Conservation (phyloP, 2,797 vertebrate species). For the Thaleichthys pacificus region DNA sequence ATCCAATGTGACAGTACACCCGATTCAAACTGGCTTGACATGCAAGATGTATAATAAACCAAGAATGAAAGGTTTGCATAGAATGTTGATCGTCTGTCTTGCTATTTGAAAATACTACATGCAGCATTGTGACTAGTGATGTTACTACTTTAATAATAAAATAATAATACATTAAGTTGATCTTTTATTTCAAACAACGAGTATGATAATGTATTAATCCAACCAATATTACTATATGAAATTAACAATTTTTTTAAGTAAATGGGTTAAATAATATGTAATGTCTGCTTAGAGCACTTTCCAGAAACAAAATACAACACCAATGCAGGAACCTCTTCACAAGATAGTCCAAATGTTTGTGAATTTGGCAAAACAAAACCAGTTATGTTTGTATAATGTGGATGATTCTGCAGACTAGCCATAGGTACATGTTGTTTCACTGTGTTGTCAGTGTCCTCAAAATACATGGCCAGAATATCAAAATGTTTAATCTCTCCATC, state of each 20-base stretch:
- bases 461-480: not conserved
- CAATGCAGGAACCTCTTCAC: not conserved
- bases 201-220: not conserved
- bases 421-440: no score
- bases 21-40: slow-evolving; percentile 44
- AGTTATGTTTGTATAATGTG: not conserved
- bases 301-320: not conserved
- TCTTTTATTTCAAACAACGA: slow-evolving; percentile 21
- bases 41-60: slow-evolving; percentile 53
- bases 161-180: slow-evolving; percentile 50
- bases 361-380: not conserved
- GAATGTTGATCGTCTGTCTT: slow-evolving; percentile 61
- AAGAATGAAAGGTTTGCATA: slow-evolving; percentile 61
- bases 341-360: not conserved
- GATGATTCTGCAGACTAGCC: not conserved
- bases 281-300: not conserved
- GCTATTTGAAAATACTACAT: slow-evolving; percentile 49
- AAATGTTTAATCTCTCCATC: slow-evolving; percentile 87
- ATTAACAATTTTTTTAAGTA: not conserved
- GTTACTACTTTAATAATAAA: slow-evolving; percentile 82
- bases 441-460: not conserved
- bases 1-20: not conserved
- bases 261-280: not conserved
- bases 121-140: slow-evolving; percentile 66
- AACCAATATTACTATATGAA: no score